phyloP scores from a whole-genome alignment of 2,888 invertebrate species.

The Ophraella communa region DNA sequence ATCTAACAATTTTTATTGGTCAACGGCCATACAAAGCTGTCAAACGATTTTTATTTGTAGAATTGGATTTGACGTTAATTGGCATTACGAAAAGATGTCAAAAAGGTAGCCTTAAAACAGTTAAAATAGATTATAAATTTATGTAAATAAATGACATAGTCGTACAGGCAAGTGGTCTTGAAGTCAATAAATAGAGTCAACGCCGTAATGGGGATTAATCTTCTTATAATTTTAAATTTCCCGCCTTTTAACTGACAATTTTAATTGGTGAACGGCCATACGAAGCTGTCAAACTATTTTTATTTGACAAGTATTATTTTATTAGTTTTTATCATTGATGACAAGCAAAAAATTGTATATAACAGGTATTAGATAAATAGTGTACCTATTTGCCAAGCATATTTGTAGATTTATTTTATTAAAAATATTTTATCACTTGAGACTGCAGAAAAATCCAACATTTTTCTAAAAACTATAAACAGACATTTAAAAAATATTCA shows the following conservation, averaged over 20 bases:
- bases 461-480: no score
- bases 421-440: not conserved
- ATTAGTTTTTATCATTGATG: no score
- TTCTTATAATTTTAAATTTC: not conserved
- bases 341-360: no score
- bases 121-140: no score
- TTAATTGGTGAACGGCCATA: not conserved
- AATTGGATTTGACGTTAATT: no score
- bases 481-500: no score
- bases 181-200: not conserved
- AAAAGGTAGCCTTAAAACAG: no score
- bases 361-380: no score
- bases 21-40: not conserved
- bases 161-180: no score
- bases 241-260: not conserved
- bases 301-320: not conserved
- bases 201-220: not conserved
- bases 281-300: not conserved
- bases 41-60: not conserved
- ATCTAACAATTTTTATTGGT: not conserved
- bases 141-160: no score
- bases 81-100: no score
- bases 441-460: not conserved
- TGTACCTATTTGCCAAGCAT: not conserved
- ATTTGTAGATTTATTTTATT: not conserved